These are phyloP conservation scores for Pandemis heparana DNA, from an alignment of 2,888 invertebrate species.

Conservation along the genomic window DNA sequence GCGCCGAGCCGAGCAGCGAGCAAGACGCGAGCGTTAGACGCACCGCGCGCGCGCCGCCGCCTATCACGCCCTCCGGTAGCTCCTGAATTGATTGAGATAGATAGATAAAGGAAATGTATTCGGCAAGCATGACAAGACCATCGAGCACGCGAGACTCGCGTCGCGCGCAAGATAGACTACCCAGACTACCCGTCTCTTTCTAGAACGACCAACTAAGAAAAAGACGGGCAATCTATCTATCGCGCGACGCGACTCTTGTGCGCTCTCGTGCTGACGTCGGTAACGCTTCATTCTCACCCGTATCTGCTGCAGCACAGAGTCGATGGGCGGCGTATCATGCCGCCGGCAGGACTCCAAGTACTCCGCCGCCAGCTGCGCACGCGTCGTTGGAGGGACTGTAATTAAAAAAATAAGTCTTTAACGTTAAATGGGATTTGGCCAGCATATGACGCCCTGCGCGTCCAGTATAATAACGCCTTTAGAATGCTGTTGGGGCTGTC, in stretches of 20 bases:
- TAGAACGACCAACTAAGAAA: no score
- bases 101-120: neutral
- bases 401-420: constrained; percentile 53
- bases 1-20: constrained; percentile 86
- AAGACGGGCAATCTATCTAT: no score
- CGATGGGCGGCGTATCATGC: constrained; percentile 89
- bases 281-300: constrained; percentile 80
- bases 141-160: no score
- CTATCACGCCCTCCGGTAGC: constrained; percentile 69
- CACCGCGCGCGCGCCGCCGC: constrained; percentile 83
- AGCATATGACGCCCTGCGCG: no score
- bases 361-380: constrained; percentile 89
- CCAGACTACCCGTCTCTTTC: no score
- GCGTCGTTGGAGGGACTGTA: constrained; percentile 87
- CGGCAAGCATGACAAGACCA: no score
- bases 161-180: no score
- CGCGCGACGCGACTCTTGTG: no score
- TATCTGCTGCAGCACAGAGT: constrained; percentile 89
- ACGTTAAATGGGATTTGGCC: neutral
- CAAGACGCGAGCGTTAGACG: constrained; percentile 85
- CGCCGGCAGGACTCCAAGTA: constrained; percentile 91
- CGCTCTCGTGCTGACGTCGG: neutral
- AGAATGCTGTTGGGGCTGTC: no score
- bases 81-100: constrained; percentile 57
- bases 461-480: no score